Conservation (phyloP, 2,797 vertebrate genomes). For the Pipistrellus nathusii region DNA sequence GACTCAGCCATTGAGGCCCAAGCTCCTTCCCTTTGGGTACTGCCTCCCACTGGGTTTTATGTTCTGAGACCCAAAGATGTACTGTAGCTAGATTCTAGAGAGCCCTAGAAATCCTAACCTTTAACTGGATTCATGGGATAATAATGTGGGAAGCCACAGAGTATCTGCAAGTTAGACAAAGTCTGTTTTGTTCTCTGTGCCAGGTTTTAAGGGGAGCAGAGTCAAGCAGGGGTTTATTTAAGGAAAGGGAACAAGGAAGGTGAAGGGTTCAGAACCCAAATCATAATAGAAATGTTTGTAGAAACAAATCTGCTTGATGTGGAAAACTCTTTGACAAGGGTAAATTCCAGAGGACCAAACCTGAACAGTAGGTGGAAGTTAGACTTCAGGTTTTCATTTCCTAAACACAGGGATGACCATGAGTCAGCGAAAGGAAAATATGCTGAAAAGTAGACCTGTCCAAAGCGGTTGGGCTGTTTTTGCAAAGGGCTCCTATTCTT, state of each 20-base stretch:
- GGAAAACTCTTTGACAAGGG: not conserved
- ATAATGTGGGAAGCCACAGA: not conserved
- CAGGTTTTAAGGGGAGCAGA: conserved; percentile 28
- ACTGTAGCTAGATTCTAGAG: not conserved
- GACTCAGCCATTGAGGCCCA: not conserved
- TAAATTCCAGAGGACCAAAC: not conserved
- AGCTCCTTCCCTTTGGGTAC: not conserved
- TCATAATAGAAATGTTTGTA: not conserved
- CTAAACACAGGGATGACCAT: not conserved
- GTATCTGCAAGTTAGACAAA: not conserved
- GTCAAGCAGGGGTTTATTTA: conserved; percentile 48
- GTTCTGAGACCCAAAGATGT: not conserved
- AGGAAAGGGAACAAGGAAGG: not conserved
- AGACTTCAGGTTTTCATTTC: not conserved
- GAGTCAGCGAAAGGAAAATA: not conserved
- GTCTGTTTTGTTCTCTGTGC: not conserved
- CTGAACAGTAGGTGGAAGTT: not conserved
- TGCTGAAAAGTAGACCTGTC: not conserved
- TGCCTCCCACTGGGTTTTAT: not conserved
- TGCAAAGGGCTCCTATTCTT: not conserved
- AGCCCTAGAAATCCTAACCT: not conserved
- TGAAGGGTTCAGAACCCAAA: not conserved
- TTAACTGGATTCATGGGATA: not conserved
- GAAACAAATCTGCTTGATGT: not conserved
- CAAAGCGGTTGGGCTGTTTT: not conserved